These are phyloP conservation scores for Ophonus ardosiacus DNA, from an alignment of 2,888 invertebrate genomes.

Conservation along the genomic window DNA sequence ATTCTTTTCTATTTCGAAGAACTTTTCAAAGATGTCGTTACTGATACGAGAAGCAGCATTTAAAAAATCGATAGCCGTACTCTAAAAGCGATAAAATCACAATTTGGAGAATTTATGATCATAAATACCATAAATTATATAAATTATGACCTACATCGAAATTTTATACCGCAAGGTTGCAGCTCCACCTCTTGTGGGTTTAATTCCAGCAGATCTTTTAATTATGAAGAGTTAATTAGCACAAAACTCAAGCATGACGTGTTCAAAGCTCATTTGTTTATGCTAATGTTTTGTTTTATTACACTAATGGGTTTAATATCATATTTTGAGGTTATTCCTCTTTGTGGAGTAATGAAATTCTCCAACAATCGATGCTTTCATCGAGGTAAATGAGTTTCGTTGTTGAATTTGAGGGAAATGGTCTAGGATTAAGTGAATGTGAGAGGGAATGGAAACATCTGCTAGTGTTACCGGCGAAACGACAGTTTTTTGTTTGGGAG, in stretches of 20 bases:
- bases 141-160: conserved; percentile 36
- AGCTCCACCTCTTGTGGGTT: background rate
- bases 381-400: background rate
- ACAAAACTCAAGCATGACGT: conserved; percentile 23
- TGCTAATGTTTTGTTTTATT: conserved; percentile 38
- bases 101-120: conserved; percentile 19
- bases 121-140: conserved; percentile 34
- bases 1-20: background rate
- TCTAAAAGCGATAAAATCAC: conserved; percentile 27
- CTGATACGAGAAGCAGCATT: background rate
- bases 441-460: conserved; percentile 44
- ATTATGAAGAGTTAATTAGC: conserved; percentile 22
- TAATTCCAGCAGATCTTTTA: conserved; percentile 11
- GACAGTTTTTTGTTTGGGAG: conserved; percentile 33
- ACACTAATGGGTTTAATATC: conserved; percentile 25
- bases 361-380: background rate
- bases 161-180: background rate
- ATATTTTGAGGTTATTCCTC: conserved; percentile 24
- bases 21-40: background rate
- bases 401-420: background rate
- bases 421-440: conserved; percentile 28
- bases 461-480: conserved; percentile 17
- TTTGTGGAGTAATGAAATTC: background rate
- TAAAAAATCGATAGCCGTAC: conserved; percentile 22
- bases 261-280: conserved; percentile 23